Conservation (phyloP, 2,797 vertebrate genomes). For the Parambassis ranga region DNA sequence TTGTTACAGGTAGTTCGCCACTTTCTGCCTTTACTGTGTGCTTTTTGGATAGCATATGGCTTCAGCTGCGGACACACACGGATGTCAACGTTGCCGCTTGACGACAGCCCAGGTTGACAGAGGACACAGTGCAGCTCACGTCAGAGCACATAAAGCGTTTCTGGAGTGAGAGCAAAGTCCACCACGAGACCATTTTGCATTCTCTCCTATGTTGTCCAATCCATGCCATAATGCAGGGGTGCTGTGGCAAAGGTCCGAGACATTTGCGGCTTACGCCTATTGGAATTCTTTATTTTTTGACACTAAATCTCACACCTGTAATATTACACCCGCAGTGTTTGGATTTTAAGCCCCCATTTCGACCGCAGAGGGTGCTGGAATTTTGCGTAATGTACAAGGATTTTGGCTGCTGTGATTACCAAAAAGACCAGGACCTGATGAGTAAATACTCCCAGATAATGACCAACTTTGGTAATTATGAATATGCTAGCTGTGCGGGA, state of each 20-base stretch:
- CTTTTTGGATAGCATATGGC: too few relatives aligned
- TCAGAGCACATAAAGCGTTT: background rate
- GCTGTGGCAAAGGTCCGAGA: background rate
- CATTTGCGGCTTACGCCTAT: constrained; percentile 3
- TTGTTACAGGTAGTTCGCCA: too few relatives aligned
- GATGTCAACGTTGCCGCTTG: background rate
- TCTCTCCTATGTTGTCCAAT: background rate
- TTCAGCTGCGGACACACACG: too few relatives aligned
- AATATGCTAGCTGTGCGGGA: constrained; percentile 82
- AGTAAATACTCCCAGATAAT: constrained; percentile 82
- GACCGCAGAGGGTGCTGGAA: constrained; percentile 80
- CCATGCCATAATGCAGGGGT: constrained; percentile 56
- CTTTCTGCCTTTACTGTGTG: too few relatives aligned
- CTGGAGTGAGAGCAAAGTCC: constrained; percentile 69
- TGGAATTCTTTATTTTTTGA: constrained; percentile 20
- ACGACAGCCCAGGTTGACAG: background rate
- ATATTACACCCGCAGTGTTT: constrained; percentile 90
- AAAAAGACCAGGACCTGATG: constrained; percentile 83
- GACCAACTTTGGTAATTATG: constrained; percentile 75
- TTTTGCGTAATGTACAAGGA: constrained; percentile 89
- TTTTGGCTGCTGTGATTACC: constrained; percentile 90
- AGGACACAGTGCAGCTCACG: constrained; percentile 7
- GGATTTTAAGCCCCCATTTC: constrained; percentile 95
- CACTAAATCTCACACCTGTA: constrained; percentile 53
- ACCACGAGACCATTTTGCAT: constrained; percentile 38